Evolutionary conservation across 37 sponge, comb jelly and placozoan genomes (phyloP).

Genomic region (Crambe crambe): DNA sequence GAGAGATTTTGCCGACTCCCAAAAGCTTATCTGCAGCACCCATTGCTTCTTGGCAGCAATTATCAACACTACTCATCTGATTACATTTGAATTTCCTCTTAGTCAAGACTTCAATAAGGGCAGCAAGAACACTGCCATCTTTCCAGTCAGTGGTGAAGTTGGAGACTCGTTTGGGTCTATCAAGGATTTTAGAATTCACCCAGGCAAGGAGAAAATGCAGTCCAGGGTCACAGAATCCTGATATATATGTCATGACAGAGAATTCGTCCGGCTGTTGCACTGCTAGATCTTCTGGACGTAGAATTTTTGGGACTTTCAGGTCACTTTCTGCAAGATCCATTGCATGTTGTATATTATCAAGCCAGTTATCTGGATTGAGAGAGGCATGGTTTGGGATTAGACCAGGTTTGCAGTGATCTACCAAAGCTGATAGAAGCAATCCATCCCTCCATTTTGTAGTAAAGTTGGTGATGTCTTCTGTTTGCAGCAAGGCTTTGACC

Average conservation of each 20-base stretch:
- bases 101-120: constrained; percentile 60
- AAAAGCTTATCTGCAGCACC: constrained; percentile 41
- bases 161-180: constrained; percentile 34
- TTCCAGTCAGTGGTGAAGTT: constrained; percentile 79
- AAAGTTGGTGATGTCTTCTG: constrained; percentile 38
- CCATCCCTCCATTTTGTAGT: constrained; percentile 79
- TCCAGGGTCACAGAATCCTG: constrained; percentile 65
- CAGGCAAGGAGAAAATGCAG: constrained; percentile 56
- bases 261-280: constrained; percentile 70
- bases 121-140: constrained; percentile 66
- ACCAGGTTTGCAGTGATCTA: constrained; percentile 75
- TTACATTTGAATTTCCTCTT: constrained; percentile 35
- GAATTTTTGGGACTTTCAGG: constrained; percentile 55
- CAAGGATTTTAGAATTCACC: constrained; percentile 59
- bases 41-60: constrained; percentile 48
- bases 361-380: constrained; percentile 40
- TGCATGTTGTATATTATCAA: constrained; percentile 55
- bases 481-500: constrained; percentile 51
- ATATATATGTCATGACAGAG: constrained; percentile 78
- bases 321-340: constrained; percentile 73
- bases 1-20: constrained; percentile 26
- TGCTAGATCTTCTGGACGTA: constrained; percentile 52
- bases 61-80: constrained; percentile 18
- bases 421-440: constrained; percentile 39
- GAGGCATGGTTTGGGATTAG: constrained; percentile 57